Evolutionary conservation across 2,113 vertebrate genomes (phyloP).

Genomic region (Sporophila hypoxantha): DNA sequence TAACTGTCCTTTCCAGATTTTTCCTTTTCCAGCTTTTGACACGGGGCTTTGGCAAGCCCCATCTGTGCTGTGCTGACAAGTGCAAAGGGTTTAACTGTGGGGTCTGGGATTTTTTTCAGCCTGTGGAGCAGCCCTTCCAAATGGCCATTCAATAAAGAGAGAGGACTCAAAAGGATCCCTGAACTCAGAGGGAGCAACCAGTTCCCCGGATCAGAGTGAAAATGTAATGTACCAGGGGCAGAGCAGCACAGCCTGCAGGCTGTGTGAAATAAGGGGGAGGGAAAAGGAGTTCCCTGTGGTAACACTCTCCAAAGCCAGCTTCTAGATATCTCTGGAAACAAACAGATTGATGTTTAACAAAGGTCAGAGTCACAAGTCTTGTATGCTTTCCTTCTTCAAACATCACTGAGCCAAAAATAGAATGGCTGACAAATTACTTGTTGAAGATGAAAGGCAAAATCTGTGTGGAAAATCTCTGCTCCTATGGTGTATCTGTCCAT

Average conservation of each 20-base stretch:
- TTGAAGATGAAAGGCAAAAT: background rate
- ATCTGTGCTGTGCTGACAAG: background rate
- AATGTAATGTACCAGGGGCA: constrained; percentile 57
- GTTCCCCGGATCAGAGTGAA: constrained; percentile 66
- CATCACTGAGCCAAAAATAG: background rate
- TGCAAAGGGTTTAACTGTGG: background rate
- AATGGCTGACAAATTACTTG: background rate
- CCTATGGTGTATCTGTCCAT: fast-evolving
- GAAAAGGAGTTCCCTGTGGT: background rate
- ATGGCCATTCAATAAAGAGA: constrained; percentile 79
- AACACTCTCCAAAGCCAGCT: background rate
- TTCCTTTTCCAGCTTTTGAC: background rate
- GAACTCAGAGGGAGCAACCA: constrained; percentile 63
- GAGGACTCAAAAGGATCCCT: constrained; percentile 90
- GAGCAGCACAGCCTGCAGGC: background rate
- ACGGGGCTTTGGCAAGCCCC: background rate
- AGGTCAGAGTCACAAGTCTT: background rate
- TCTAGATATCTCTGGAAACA: background rate
- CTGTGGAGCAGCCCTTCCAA: constrained; percentile 65
- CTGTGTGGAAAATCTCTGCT: background rate
- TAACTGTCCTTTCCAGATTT: background rate
- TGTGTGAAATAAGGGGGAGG: background rate
- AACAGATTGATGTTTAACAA: background rate
- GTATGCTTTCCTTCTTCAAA: background rate
- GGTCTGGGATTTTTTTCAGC: constrained; percentile 53